phyloP scores from a whole-genome alignment of 2,113 vertebrate species.

The Herpetotheres cachinnans region DNA sequence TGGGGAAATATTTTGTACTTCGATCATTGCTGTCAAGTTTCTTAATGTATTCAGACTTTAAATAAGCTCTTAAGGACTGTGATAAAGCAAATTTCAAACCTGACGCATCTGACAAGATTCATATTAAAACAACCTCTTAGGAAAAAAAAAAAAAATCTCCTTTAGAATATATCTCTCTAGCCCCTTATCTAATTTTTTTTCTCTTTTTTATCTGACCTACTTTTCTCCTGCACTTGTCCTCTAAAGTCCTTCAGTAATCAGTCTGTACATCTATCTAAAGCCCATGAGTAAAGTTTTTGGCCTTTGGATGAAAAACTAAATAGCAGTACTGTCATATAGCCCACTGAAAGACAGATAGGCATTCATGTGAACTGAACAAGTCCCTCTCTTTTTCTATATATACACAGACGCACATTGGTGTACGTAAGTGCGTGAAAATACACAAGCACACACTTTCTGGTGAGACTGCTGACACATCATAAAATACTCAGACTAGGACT shows the following conservation, averaged over 20 bases:
- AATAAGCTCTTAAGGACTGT: conserved; percentile 11
- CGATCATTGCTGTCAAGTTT: conserved; percentile 40
- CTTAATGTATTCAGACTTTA: conserved; percentile 12
- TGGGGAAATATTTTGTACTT: conserved; percentile 39
- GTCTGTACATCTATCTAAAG: conserved; percentile 13
- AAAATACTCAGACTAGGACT: not conserved
- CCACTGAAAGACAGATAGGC: not conserved
- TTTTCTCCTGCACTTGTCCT: conserved; percentile 20
- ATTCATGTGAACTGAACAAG: not conserved
- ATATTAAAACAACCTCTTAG: conserved; percentile 10
- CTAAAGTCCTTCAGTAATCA: conserved; percentile 58
- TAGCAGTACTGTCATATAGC: not conserved
- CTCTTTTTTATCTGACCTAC: conserved; percentile 6
- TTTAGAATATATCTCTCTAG: not conserved
- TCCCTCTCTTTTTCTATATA: not conserved
- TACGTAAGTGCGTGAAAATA: not conserved
- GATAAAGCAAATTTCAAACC: conserved; percentile 25
- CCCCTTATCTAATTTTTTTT: not conserved
- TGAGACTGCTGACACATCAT: not conserved
- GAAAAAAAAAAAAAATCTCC: not conserved
- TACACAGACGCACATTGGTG: not conserved
- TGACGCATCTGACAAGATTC: conserved; percentile 1
- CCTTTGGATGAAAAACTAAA: conserved; percentile 39
- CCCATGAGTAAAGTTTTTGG: conserved; percentile 23
- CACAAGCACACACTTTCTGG: not conserved